phyloP scores from a whole-genome alignment of 1,140 invertebrate species.

The Palaemon carinicauda region DNA sequence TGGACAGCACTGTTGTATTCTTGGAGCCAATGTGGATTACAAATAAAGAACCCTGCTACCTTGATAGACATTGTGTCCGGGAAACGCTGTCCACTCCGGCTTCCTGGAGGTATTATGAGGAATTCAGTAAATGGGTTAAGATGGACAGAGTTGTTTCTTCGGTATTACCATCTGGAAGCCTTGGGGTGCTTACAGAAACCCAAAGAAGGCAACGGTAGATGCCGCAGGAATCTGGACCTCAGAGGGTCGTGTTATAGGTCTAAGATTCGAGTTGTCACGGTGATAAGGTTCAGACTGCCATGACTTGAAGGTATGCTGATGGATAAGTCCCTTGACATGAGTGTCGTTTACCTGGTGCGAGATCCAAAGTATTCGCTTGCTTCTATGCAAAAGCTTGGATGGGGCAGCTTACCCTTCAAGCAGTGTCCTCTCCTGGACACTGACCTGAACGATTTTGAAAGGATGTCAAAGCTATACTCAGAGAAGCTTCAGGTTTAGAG shows the following conservation, averaged over 20 bases:
- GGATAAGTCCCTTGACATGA: not conserved
- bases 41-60: not conserved
- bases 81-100: not conserved
- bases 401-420: not conserved
- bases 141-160: not conserved
- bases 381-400: not conserved
- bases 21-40: slow-evolving; percentile 4
- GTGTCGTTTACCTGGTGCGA: not conserved
- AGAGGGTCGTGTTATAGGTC: not conserved
- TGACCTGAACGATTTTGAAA: not conserved
- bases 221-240: not conserved
- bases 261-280: not conserved
- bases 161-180: not conserved
- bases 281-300: not conserved
- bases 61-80: not conserved
- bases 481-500: not conserved
- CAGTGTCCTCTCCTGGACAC: not conserved
- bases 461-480: not conserved
- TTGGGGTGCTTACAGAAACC: not conserved
- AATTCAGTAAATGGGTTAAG: slow-evolving; percentile 7
- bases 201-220: not conserved
- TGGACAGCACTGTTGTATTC: not conserved
- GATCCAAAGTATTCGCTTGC: not conserved
- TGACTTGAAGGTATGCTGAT: not conserved
- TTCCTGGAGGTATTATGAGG: not conserved